These are phyloP conservation scores for Cremastinae sp. DNA, from an alignment of 2,888 invertebrate genomes.

Conservation along the genomic window DNA sequence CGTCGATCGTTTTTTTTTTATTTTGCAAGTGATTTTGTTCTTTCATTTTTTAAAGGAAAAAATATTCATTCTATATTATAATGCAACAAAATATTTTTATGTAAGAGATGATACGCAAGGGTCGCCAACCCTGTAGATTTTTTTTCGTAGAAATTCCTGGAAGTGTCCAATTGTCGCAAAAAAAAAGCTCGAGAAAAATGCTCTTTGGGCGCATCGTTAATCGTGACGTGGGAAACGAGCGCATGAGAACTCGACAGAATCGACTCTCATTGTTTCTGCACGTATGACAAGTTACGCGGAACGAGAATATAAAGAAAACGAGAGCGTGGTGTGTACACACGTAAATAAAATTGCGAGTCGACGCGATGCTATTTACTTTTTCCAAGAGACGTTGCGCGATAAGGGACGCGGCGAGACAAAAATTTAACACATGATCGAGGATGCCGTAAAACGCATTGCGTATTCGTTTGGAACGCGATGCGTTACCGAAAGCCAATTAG, in stretches of 20 bases:
- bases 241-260: slow-evolving; percentile 47
- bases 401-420: slow-evolving; percentile 39
- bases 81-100: too few species aligned
- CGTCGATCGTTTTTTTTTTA: not conserved
- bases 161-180: slow-evolving; percentile 42
- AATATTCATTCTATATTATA: too few species aligned
- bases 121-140: slow-evolving; percentile 20
- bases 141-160: slow-evolving; percentile 2
- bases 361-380: slow-evolving; percentile 24
- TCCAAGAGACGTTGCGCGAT: slow-evolving; percentile 39
- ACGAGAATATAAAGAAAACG: not conserved
- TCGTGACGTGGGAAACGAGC: slow-evolving; percentile 53
- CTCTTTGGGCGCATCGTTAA: slow-evolving; percentile 46
- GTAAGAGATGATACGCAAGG: too few species aligned
- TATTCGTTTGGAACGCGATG: not conserved
- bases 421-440: slow-evolving; percentile 51
- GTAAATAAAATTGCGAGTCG: slow-evolving; percentile 8
- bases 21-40: not conserved
- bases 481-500: slow-evolving; percentile 55
- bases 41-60: slow-evolving; percentile 6
- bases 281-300: slow-evolving; percentile 16
- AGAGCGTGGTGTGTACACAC: not conserved
- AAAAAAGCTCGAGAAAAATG: slow-evolving; percentile 11
- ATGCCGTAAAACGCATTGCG: too few species aligned
- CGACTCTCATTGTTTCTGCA: slow-evolving; percentile 12